Evolutionary conservation across 2,888 invertebrate species (phyloP).

Genomic region (Netelia fuscicornis): DNA sequence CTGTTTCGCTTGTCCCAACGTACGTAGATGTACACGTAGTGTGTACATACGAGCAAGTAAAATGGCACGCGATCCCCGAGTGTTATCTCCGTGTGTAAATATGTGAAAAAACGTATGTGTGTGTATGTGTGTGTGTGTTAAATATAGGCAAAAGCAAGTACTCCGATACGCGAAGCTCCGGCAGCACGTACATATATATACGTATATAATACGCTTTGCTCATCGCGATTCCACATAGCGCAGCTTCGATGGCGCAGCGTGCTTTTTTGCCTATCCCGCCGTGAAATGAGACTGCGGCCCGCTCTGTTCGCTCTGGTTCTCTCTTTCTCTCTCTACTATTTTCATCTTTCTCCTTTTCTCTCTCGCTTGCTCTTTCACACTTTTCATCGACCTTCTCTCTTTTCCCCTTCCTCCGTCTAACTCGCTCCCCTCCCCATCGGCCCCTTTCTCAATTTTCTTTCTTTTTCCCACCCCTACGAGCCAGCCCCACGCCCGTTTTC

Average conservation of each 20-base stretch:
- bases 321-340: slow-evolving; percentile 60
- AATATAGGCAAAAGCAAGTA: slow-evolving; percentile 38
- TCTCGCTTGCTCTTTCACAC: slow-evolving; percentile 27
- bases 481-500: slow-evolving; percentile 72
- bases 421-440: slow-evolving; percentile 36
- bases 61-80: no score
- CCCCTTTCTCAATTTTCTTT: slow-evolving; percentile 44
- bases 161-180: slow-evolving; percentile 59
- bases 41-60: no score
- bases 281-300: slow-evolving; percentile 80
- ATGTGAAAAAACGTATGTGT: no score
- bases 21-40: no score
- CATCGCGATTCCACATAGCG: slow-evolving; percentile 77
- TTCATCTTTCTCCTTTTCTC: slow-evolving; percentile 38
- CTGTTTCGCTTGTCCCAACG: no score
- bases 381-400: slow-evolving; percentile 53
- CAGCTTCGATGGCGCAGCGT: slow-evolving; percentile 71
- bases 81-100: no score
- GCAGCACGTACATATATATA: slow-evolving; percentile 27
- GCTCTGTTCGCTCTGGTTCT: slow-evolving; percentile 46
- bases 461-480: slow-evolving; percentile 46
- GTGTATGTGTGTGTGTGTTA: no score
- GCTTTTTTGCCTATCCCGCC: slow-evolving; percentile 78
- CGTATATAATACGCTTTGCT: slow-evolving; percentile 69
- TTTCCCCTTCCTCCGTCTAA: slow-evolving; percentile 42